Evolutionary conservation across 2,113 vertebrate genomes (phyloP).

Genomic region (Pachycephala philippinensis): DNA sequence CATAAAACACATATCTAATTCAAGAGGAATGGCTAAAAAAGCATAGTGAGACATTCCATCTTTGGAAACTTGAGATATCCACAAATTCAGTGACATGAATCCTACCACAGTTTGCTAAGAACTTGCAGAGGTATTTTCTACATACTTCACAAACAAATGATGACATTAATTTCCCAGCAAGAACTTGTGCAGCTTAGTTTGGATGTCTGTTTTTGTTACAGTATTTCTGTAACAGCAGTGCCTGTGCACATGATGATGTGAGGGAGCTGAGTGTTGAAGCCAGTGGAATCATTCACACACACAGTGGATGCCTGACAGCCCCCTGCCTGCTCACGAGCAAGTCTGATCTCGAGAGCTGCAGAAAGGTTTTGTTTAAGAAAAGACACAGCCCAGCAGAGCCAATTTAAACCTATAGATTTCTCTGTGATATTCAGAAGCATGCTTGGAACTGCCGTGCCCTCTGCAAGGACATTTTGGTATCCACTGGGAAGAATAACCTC

Average conservation of each 20-base stretch:
- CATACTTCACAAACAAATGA: background rate
- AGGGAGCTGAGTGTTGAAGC: background rate
- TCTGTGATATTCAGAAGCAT: rapidly evolving
- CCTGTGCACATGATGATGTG: background rate
- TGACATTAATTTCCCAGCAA: background rate
- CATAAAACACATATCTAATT: background rate
- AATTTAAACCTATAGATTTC: background rate
- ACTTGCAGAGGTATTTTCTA: background rate
- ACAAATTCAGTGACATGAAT: background rate
- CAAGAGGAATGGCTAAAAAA: background rate
- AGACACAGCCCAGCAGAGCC: background rate
- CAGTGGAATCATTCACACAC: background rate
- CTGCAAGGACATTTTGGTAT: background rate
- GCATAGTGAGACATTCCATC: background rate
- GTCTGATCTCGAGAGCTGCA: background rate
- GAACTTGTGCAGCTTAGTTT: background rate
- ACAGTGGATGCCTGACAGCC: background rate
- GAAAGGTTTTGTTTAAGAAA: background rate
- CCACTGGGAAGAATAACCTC: background rate
- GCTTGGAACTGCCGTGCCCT: background rate
- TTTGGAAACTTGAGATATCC: background rate
- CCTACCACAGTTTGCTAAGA: background rate
- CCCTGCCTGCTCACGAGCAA: background rate
- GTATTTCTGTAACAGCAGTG: background rate
- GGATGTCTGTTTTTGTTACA: background rate